Evolutionary conservation across 1,140 invertebrate species (phyloP), one percentile per base, ranked within the genome.

Genomic region (Drosophila elegans): DNA sequence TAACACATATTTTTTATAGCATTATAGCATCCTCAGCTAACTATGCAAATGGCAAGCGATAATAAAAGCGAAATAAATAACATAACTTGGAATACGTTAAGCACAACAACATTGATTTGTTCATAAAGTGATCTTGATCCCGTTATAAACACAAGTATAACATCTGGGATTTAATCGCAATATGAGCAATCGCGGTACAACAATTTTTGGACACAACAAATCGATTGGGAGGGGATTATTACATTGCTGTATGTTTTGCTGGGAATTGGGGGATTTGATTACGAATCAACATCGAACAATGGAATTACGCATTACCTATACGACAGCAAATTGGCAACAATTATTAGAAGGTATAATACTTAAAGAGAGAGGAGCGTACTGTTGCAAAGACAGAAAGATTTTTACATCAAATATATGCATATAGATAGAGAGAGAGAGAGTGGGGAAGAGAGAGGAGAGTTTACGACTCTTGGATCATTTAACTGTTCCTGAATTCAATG

Each of bases 291-390:
- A 83, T 67, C 76, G 71, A 89, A 80, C 76, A 89, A 72, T 74
- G 63, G 67, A 63, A 88, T 64, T 76, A 83, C 83, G 84, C 56
- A 83, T 79, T 80, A 83, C 52, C 45, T 57, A 51, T 83, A 89
- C 68, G 80, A 89, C 84, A 88, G 76, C 84, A 88, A 86, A 64
- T 80, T 83, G 88, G 63, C 86, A 83, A 89, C 73, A 89, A 60
- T 76, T 82, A 88, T 51, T 68, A 61, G 57, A 81, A 78, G 75
- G 32, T 71, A 82, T 13, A 52, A 52, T 64, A 63, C 59, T 74
- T 78, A 77, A 52, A 59, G 49, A 62, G 63, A 57, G 56, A 62
- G 81, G 82, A 86, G 81, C 81, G 78, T 74, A 74, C 78, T 81
- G 74, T 74, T 64, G 59, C 54, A 74, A 34, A 64, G 59, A 72